Conservation (phyloP, 2,888 invertebrate species). For the Ophion ellenae region DNA sequence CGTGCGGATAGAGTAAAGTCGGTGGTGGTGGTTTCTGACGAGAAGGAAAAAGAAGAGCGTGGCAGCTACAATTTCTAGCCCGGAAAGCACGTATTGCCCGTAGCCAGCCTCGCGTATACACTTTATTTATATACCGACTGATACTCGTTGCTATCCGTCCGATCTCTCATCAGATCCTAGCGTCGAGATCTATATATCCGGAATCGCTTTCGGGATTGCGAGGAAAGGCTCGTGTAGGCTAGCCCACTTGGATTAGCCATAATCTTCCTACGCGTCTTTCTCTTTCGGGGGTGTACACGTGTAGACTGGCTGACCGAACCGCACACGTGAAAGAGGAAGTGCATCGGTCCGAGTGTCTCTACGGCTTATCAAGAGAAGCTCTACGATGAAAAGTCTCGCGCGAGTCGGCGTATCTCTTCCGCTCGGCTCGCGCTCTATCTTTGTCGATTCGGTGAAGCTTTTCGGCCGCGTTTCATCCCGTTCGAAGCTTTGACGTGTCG, state of each 20-base stretch:
- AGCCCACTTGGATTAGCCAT: conserved; percentile 54
- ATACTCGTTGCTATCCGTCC: conserved; percentile 13
- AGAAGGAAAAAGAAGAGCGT: conserved; percentile 30
- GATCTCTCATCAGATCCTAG: conserved; percentile 46
- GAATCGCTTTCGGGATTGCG: conserved; percentile 57
- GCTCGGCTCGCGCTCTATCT: conserved; percentile 58
- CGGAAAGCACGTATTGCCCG: not conserved
- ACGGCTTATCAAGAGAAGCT: conserved; percentile 36
- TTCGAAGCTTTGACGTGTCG: conserved; percentile 75
- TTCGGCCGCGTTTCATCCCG: conserved; percentile 73
- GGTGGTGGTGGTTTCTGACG: conserved; percentile 16
- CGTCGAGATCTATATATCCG: conserved; percentile 48
- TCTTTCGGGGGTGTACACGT: conserved; percentile 6
- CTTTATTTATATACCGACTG: conserved; percentile 27
- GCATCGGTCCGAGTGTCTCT: conserved; percentile 27
- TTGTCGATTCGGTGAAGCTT: conserved; percentile 73
- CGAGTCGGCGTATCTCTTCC: conserved; percentile 29
- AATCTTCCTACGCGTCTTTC: conserved; percentile 3
- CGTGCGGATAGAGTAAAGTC: not conserved
- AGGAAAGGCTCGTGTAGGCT: conserved; percentile 17
- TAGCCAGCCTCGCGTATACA: not conserved
- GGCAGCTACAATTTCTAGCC: not conserved
- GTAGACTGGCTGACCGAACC: not conserved
- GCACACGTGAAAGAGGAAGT: conserved; percentile 34
- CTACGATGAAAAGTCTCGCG: conserved; percentile 39